phyloP scores from a whole-genome alignment of 2,888 invertebrate genomes.

The Sarcophaga variegata region DNA sequence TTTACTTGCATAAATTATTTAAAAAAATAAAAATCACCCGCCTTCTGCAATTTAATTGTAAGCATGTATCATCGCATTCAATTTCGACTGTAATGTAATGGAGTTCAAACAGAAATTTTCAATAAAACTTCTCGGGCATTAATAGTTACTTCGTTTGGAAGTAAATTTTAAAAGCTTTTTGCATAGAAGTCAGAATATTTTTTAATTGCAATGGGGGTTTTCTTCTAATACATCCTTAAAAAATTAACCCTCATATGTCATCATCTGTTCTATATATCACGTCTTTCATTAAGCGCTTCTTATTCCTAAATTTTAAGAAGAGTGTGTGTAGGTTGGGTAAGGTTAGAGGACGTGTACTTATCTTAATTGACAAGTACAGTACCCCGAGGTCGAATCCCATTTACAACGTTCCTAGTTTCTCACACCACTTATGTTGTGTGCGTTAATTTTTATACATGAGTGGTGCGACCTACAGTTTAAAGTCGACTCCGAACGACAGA shows the following conservation, averaged over 20 bases:
- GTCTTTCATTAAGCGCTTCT: not conserved
- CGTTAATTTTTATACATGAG: too few relatives aligned
- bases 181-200: too few relatives aligned
- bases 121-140: slow-evolving; percentile 62
- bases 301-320: too few relatives aligned
- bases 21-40: not conserved
- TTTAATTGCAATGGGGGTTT: not conserved
- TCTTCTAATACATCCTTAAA: not conserved
- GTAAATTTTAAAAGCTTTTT: not conserved
- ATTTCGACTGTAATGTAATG: slow-evolving; percentile 36
- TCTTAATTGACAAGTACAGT: too few relatives aligned
- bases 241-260: not conserved
- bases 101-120: slow-evolving; percentile 66
- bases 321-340: too few relatives aligned
- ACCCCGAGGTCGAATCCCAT: too few relatives aligned
- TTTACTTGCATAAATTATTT: not conserved
- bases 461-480: too few relatives aligned
- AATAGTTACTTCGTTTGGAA: slow-evolving; percentile 21
- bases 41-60: slow-evolving; percentile 22
- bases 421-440: too few relatives aligned
- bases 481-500: too few relatives aligned
- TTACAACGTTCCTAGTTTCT: too few relatives aligned
- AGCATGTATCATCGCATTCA: not conserved
- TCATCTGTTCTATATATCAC: not conserved
- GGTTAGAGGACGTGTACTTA: too few relatives aligned